These are phyloP conservation scores for Zaprionus lineosus DNA, from an alignment of 2,888 invertebrate genomes.

Conservation along the genomic window DNA sequence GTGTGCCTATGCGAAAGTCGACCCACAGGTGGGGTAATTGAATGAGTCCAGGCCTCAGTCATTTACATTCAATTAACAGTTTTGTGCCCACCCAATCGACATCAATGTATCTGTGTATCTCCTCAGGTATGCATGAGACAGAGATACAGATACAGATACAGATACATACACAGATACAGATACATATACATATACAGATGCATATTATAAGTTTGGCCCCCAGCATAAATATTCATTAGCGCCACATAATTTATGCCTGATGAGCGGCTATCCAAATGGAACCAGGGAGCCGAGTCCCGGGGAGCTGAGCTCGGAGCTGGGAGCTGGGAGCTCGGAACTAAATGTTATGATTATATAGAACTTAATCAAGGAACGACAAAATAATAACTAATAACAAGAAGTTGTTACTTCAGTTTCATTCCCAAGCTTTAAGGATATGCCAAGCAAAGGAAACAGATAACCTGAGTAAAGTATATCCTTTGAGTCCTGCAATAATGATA, in stretches of 20 bases:
- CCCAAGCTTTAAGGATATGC: no score
- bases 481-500: no score
- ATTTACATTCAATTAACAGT: slow-evolving; percentile 73
- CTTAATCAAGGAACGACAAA: no score
- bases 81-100: slow-evolving; percentile 35
- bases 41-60: slow-evolving; percentile 55
- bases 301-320: slow-evolving; percentile 10
- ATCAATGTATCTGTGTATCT: no score
- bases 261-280: slow-evolving; percentile 14
- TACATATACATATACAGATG: slow-evolving; percentile 27
- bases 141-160: slow-evolving; percentile 25
- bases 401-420: no score
- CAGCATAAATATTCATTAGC: slow-evolving; percentile 42
- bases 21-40: slow-evolving; percentile 65
- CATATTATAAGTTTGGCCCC: slow-evolving; percentile 15
- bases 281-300: background rate
- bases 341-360: no score
- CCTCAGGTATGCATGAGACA: slow-evolving; percentile 28
- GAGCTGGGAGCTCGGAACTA: no score
- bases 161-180: slow-evolving; percentile 31
- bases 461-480: no score
- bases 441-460: no score
- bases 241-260: slow-evolving; percentile 26
- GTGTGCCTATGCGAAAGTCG: background rate
- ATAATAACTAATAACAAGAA: no score